Evolutionary conservation across 2,113 vertebrate genomes (phyloP), one percentile per base, ranked within the genome.

Genomic region (Ochotona curzoniae): DNA sequence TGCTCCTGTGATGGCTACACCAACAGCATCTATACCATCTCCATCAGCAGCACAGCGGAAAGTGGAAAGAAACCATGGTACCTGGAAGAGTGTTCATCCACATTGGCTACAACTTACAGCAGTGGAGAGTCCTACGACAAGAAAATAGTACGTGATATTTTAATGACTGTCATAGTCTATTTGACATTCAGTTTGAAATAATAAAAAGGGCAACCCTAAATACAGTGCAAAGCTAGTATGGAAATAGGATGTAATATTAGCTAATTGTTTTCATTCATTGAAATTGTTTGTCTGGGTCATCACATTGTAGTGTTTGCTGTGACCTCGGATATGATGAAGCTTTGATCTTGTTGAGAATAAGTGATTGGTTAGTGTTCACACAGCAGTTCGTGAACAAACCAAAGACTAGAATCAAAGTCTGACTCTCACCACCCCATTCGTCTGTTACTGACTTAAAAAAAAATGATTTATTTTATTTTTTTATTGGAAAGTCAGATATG

Each of bases 1-100:
- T 99, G 99, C 93, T 99, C 99, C 44, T 99, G 99, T 69, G 99
- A 99, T 0, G 99, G 99, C 93, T 99, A 99, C 97, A 99, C 99
- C 97, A 99, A 99, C 95, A 99, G 99, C 96, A 99, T 99, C 98
- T 99, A 99, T 96, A 99, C 99, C 92, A 99, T 99, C 97, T 99
- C 99, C 93, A 99, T 99, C 96, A 99, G 99, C 97, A 99, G 99
- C 98, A 99, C 99, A 3, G 99, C 99, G 0, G 99, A 99, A 97
- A 99, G 99, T 1, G 99, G 99, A 10, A 99, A 99, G 96, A 99
- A 99, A 90, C 99, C 99, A 0, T 99, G 99, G 99, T 99, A 99
- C 98, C 98, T 99, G 95, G 99, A 99, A 97, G 99, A 99, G 95
- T 99, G 99, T 91, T 98, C 99, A 0, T 99, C 99, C 94, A 99